phyloP scores from a whole-genome alignment of 2,797 vertebrate genomes.

The Ctenopoma multispine region DNA sequence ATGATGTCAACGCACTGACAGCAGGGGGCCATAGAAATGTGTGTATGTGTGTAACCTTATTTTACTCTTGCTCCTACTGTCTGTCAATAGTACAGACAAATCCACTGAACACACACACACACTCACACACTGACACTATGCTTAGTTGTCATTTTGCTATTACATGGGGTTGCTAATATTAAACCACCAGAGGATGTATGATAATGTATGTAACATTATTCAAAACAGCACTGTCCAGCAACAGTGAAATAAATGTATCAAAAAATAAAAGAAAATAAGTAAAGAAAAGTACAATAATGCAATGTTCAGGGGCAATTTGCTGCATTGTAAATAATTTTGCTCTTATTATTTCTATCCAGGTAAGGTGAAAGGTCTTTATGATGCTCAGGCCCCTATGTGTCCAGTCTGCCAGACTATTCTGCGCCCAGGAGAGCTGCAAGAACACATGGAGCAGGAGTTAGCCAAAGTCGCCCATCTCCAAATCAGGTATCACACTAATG shows the following conservation, averaged over 20 bases:
- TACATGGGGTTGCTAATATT: background rate
- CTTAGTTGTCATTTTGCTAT: too few relatives aligned
- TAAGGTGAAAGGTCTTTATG: slow-evolving; percentile 92
- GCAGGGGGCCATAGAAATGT: slow-evolving; percentile 40
- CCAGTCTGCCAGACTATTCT: slow-evolving; percentile 94
- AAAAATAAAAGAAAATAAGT: too few relatives aligned
- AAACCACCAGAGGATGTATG: background rate
- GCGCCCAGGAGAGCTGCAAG: slow-evolving; percentile 91
- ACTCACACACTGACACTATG: too few relatives aligned
- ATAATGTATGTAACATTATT: background rate
- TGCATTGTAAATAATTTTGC: too few relatives aligned
- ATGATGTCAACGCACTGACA: slow-evolving; percentile 79
- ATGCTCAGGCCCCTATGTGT: slow-evolving; percentile 92
- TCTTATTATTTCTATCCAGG: slow-evolving; percentile 71
- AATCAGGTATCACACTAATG: slow-evolving; percentile 84
- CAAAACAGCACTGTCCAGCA: background rate
- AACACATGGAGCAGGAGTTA: slow-evolving; percentile 96
- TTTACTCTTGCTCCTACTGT: slow-evolving; percentile 43
- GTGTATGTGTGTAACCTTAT: slow-evolving; percentile 41
- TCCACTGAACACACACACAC: slow-evolving; percentile 33
- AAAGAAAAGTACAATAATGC: background rate
- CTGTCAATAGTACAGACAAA: slow-evolving; percentile 36
- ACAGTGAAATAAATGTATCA: too few relatives aligned
- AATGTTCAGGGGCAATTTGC: background rate
- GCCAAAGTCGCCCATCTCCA: slow-evolving; percentile 91